Percentiles rank a stretch among this genome's conserved stretches.
Conservation (phyloP, 2,113 vertebrate species). For the Ctenodactylus gundi region DNA sequence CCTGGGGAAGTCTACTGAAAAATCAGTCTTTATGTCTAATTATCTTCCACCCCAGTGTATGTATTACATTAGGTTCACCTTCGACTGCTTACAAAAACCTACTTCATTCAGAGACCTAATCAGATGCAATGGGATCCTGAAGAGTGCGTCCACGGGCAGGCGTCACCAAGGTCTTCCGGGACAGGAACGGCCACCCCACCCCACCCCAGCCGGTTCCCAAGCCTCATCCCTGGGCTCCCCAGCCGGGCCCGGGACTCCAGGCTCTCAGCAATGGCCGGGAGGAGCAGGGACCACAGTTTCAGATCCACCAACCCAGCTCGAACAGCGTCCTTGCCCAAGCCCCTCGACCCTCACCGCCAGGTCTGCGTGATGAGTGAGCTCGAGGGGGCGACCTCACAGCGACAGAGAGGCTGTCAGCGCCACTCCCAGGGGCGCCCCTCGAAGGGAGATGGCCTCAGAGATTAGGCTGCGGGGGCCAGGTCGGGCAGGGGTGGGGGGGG, state of each 20-base stretch:
- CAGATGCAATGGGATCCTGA: neutral
- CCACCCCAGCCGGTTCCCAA: neutral
- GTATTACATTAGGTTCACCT: neutral
- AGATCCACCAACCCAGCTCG: neutral
- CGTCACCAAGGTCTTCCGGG: neutral
- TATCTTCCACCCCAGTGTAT: neutral
- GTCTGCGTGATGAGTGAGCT: constrained; percentile 68
- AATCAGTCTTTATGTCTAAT: neutral
- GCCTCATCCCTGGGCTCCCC: neutral
- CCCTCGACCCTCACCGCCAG: neutral
- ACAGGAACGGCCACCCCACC: no score
- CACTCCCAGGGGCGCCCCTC: constrained; percentile 63
- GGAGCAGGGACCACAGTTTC: neutral
- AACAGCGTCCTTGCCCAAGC: neutral
- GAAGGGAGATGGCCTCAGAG: constrained; percentile 81
- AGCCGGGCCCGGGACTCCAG: neutral
- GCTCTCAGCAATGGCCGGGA: rapidly evolving
- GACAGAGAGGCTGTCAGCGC: constrained; percentile 84
- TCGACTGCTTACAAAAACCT: neutral
- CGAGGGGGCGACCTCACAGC: constrained; percentile 76
- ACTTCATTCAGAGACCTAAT: neutral
- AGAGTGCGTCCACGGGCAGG: neutral
- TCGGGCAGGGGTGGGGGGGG: constrained; percentile 6
- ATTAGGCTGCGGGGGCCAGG: constrained; percentile 73
- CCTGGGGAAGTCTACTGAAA: neutral